Evolutionary conservation across 2,888 invertebrate species (phyloP).

Genomic region (Dynastes hyllus): DNA sequence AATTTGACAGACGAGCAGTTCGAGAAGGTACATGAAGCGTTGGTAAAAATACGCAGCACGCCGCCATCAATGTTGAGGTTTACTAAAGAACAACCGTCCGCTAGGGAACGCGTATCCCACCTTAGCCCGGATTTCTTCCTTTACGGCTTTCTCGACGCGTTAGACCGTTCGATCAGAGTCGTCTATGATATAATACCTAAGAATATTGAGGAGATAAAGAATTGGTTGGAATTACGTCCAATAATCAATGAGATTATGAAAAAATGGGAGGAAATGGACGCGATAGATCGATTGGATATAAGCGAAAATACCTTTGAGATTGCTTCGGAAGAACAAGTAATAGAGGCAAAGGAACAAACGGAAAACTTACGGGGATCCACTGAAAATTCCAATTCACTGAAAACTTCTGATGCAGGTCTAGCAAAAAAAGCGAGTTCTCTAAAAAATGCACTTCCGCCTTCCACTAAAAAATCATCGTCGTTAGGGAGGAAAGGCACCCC

Average conservation of each 20-base stretch:
- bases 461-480: too few species aligned
- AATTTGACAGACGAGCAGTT: constrained; percentile 6
- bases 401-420: too few species aligned
- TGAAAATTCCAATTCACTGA: too few species aligned
- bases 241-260: background rate
- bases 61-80: too few species aligned
- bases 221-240: constrained; percentile 1
- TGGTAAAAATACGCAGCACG: constrained; percentile 20
- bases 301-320: background rate
- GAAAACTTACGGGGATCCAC: too few species aligned
- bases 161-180: constrained; percentile 26
- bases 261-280: constrained; percentile 8
- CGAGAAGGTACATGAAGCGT: constrained; percentile 23
- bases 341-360: background rate
- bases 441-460: too few species aligned
- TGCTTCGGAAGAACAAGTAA: background rate
- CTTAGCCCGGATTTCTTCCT: constrained; percentile 37
- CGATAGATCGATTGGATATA: background rate
- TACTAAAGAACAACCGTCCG: too few species aligned
- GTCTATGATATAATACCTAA: constrained; percentile 7
- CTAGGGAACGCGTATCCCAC: background rate
- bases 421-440: too few species aligned
- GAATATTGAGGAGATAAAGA: constrained; percentile 10
- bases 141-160: constrained; percentile 15
- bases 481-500: too few species aligned